phyloP scores from a whole-genome alignment of 1,140 invertebrate species.

The Mamestra configurata region DNA sequence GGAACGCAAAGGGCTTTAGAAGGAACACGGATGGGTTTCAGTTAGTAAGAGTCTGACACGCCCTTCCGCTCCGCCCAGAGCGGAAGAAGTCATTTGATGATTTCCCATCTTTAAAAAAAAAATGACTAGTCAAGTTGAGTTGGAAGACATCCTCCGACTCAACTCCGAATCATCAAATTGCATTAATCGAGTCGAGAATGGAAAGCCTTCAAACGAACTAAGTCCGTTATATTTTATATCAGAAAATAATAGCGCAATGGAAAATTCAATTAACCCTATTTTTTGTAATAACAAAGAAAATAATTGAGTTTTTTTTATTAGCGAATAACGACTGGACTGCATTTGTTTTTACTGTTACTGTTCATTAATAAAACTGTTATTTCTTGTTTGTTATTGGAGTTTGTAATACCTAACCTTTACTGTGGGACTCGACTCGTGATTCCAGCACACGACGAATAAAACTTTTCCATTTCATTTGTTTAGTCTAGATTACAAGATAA shows the following conservation, averaged over 20 bases:
- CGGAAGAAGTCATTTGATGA: no score
- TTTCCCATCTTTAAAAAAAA: no score
- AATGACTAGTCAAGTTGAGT: no score
- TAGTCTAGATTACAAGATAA: neutral
- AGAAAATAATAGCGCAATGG: slow-evolving; percentile 11
- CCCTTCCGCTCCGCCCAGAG: no score
- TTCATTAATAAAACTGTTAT: slow-evolving; percentile 16
- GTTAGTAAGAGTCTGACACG: no score
- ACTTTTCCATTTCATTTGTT: neutral
- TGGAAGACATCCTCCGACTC: no score
- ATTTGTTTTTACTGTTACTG: slow-evolving; percentile 25
- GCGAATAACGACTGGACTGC: neutral
- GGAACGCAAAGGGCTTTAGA: no score
- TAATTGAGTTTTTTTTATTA: slow-evolving; percentile 5
- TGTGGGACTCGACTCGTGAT: neutral
- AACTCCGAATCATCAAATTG: no score
- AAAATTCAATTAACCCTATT: slow-evolving; percentile 24
- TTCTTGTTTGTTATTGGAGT: slow-evolving; percentile 9
- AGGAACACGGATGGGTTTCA: no score
- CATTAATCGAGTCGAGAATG: no score
- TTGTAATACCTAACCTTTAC: slow-evolving; percentile 1
- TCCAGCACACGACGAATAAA: neutral
- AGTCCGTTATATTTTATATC: slow-evolving; percentile 35
- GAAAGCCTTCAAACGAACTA: neutral
- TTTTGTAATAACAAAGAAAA: slow-evolving; percentile 3